Conservation (phyloP, 2,888 invertebrate genomes). For the Meghimatium bilineatum region DNA sequence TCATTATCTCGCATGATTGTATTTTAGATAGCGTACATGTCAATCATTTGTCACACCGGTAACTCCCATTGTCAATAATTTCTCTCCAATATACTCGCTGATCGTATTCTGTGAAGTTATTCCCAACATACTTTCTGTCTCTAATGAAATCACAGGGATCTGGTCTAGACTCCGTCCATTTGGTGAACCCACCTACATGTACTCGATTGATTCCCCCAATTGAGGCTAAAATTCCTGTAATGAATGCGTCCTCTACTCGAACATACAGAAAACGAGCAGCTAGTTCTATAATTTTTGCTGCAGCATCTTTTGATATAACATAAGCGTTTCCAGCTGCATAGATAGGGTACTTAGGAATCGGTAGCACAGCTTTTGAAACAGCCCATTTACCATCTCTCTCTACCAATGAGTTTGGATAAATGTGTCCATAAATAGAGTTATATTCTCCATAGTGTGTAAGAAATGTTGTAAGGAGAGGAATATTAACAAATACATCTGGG, state of each 20-base stretch:
- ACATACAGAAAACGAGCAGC: slow-evolving; percentile 38
- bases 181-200: slow-evolving; percentile 39
- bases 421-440: slow-evolving; percentile 44
- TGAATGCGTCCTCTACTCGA: slow-evolving; percentile 43
- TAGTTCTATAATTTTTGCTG: slow-evolving; percentile 8
- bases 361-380: slow-evolving; percentile 12
- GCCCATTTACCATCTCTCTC: slow-evolving; percentile 41
- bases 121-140: slow-evolving; percentile 21
- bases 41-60: slow-evolving; percentile 5
- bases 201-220: slow-evolving; percentile 25
- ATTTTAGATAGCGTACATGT: background rate
- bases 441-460: slow-evolving; percentile 30
- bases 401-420: slow-evolving; percentile 21
- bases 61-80: slow-evolving; percentile 19
- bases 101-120: slow-evolving; percentile 29
- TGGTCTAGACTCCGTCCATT: slow-evolving; percentile 23
- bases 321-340: slow-evolving; percentile 43
- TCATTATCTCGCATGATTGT: too few species aligned
- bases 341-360: slow-evolving; percentile 37
- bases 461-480: slow-evolving; percentile 35
- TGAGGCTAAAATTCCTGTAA: slow-evolving; percentile 44
- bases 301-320: slow-evolving; percentile 32
- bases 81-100: slow-evolving; percentile 26
- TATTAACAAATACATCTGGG: slow-evolving; percentile 43
- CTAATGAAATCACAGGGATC: slow-evolving; percentile 33